A percentile compares a stretch with the other conserved stretches of the same genome.
Evolutionary conservation across 2,888 invertebrate species (phyloP).

Genomic region (Teleogryllus oceanicus): DNA sequence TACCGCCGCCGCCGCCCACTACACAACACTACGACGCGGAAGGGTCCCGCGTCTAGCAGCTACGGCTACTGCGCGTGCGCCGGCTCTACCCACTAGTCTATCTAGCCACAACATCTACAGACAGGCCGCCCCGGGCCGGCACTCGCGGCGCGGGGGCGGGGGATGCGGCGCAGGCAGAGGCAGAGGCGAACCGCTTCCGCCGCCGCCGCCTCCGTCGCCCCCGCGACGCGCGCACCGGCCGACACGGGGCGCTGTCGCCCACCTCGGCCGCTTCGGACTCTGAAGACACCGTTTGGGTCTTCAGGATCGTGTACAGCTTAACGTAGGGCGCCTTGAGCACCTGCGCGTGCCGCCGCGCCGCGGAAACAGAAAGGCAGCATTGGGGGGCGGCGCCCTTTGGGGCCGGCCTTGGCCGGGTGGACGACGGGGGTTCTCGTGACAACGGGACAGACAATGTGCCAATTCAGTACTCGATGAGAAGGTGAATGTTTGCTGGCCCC

Average conservation of each 20-base stretch:
- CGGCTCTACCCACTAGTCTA: background rate
- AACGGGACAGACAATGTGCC: too few relatives aligned
- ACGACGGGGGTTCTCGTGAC: too few relatives aligned
- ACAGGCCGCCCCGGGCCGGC: background rate
- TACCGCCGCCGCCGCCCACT: background rate
- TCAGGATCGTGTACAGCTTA: constrained; percentile 94
- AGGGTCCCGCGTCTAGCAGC: background rate
- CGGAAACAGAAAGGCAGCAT: constrained; percentile 30
- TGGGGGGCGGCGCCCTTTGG: constrained; percentile 22
- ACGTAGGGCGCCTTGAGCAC: constrained; percentile 95
- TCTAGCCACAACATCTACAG: constrained; percentile 23
- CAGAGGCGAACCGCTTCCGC: background rate
- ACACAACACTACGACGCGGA: constrained; percentile 3
- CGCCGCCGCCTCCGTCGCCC: background rate
- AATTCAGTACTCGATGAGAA: too few relatives aligned
- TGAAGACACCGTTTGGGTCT: constrained; percentile 80
- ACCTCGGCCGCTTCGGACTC: constrained; percentile 44
- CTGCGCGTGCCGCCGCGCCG: constrained; percentile 54
- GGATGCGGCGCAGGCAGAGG: background rate
- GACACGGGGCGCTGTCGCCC: constrained; percentile 28
- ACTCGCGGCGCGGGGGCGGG: background rate
- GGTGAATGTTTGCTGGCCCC: too few relatives aligned
- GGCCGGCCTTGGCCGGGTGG: too few relatives aligned
- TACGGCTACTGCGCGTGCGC: constrained; percentile 8
- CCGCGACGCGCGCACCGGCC: background rate